Percentiles rank a stretch among this genome's conserved stretches.
Evolutionary conservation across 2,113 vertebrate genomes (phyloP).

Genomic region (Xyliphius kryptos): DNA sequence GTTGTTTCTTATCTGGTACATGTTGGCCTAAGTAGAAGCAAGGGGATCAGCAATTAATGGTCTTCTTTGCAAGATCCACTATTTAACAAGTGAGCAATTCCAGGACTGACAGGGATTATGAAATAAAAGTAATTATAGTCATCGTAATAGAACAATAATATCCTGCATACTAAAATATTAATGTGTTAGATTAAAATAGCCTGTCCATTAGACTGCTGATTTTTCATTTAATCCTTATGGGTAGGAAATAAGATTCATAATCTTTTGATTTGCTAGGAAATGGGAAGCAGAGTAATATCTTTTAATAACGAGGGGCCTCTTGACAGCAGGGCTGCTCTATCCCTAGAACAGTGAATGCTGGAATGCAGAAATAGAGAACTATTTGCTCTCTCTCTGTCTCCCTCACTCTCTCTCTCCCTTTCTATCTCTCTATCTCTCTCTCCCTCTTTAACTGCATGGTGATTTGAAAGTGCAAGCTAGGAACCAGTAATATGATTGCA

Average conservation of each 20-base stretch:
- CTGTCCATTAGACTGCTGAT: constrained; percentile 73
- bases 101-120: constrained; percentile 72
- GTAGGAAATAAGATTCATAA: constrained; percentile 74
- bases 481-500: too few relatives aligned
- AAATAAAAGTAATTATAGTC: constrained; percentile 77
- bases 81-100: constrained; percentile 67
- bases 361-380: too few relatives aligned
- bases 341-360: constrained; percentile 19
- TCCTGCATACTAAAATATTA: constrained; percentile 76
- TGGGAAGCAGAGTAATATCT: constrained; percentile 59
- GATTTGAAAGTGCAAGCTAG: too few relatives aligned
- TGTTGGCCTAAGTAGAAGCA: constrained; percentile 25
- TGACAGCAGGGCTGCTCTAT: constrained; percentile 42
- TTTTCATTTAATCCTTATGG: constrained; percentile 68
- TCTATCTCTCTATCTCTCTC: too few relatives aligned
- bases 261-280: constrained; percentile 68
- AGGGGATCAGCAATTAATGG: constrained; percentile 55
- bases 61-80: constrained; percentile 50
- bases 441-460: too few relatives aligned
- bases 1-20: background rate
- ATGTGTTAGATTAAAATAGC: constrained; percentile 74
- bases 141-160: constrained; percentile 78
- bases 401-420: too few relatives aligned
- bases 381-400: too few relatives aligned
- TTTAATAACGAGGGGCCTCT: constrained; percentile 62